Evolutionary conservation across 2,113 vertebrate genomes (phyloP).

Genomic region (Edolisoma coerulescens): DNA sequence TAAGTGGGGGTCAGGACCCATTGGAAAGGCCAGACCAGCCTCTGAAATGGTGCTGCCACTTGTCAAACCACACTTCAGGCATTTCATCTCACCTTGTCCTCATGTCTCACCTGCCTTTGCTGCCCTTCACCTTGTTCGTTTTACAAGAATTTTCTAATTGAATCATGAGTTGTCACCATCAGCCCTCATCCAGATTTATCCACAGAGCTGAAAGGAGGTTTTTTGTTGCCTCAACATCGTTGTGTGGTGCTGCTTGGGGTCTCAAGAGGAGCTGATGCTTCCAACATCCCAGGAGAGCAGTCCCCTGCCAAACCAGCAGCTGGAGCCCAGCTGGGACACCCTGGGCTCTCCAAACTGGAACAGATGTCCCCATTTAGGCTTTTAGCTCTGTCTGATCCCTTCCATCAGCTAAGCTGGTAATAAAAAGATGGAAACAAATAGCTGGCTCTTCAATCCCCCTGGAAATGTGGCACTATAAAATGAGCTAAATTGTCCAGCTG

Average conservation of each 20-base stretch:
- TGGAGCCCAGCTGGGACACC: background rate
- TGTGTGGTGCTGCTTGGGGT: background rate
- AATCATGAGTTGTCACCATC: background rate
- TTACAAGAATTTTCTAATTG: background rate
- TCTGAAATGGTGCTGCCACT: background rate
- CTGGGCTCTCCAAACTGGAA: background rate
- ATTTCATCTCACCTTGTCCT: background rate
- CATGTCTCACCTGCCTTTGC: background rate
- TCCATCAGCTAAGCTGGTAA: background rate
- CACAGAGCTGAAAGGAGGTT: background rate
- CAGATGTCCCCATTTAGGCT: slow-evolving; percentile 17
- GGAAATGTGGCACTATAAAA: background rate
- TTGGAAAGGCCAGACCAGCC: background rate
- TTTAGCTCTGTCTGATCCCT: background rate
- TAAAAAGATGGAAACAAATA: slow-evolving; percentile 28
- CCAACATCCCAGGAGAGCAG: background rate
- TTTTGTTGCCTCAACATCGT: rapidly evolving
- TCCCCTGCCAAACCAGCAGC: background rate
- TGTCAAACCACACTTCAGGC: background rate
- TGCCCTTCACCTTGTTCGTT: background rate
- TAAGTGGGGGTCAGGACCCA: background rate
- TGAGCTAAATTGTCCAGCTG: background rate
- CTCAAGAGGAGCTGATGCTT: background rate
- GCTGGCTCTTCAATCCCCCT: background rate
- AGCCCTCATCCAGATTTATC: background rate